phyloP scores from a whole-genome alignment of 1,140 invertebrate species.

The Drosophila equinoxialis region DNA sequence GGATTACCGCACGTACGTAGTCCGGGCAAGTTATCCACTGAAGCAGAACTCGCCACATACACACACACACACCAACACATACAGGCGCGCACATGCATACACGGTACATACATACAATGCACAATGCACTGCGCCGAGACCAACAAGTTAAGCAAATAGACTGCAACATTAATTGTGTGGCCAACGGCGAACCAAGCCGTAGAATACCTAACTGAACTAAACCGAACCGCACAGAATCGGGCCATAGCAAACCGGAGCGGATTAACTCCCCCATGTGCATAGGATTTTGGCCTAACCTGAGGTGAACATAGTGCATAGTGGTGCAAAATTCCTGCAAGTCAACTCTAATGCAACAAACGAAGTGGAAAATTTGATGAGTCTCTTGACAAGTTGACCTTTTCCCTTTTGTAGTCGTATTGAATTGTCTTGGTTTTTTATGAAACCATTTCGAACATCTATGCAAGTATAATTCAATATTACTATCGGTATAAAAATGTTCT shows the following conservation, averaged over 20 bases:
- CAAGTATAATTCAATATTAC: no score
- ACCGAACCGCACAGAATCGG: neutral
- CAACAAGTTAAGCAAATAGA: constrained; percentile 81
- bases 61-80: constrained; percentile 20
- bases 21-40: constrained; percentile 47
- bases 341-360: neutral
- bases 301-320: constrained; percentile 7
- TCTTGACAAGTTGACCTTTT: no score
- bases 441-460: no score
- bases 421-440: no score
- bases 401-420: no score
- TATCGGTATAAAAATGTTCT: no score
- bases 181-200: constrained; percentile 46
- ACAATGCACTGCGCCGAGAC: constrained; percentile 30
- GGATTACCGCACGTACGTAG: constrained; percentile 69
- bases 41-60: constrained; percentile 47
- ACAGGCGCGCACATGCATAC: neutral
- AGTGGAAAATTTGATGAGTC: neutral
- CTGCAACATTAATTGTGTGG: constrained; percentile 81
- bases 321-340: neutral
- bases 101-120: constrained; percentile 4
- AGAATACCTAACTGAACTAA: constrained; percentile 11
- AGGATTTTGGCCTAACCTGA: constrained; percentile 9
- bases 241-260: neutral
- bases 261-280: constrained; percentile 12